These are phyloP conservation scores for Nomada fabriciana DNA, from an alignment of 2,888 invertebrate genomes.

Conservation along the genomic window DNA sequence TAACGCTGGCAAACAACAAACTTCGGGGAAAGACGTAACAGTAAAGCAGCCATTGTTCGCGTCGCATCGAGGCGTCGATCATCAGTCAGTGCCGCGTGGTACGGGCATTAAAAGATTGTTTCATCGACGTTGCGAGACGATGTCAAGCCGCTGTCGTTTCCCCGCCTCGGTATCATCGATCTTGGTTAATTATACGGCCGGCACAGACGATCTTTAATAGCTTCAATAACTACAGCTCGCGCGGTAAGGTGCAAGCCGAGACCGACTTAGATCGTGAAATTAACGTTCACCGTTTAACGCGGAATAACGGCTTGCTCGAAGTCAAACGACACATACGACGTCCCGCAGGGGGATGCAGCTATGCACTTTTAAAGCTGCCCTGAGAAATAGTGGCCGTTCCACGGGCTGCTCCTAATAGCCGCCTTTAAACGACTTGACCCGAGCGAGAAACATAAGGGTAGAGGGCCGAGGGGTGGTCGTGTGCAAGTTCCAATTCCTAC, in stretches of 20 bases:
- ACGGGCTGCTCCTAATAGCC: conserved; percentile 34
- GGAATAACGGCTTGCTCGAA: conserved; percentile 9
- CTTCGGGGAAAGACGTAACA: conserved; percentile 20
- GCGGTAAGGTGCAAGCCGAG: conserved; percentile 42
- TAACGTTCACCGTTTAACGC: conserved; percentile 27
- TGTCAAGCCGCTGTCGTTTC: conserved; percentile 34
- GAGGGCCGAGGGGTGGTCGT: conserved; percentile 5
- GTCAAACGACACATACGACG: background rate
- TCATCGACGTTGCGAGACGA: conserved; percentile 36
- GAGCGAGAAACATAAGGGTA: conserved; percentile 16
- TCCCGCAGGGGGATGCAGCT: background rate
- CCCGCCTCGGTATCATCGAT: conserved; percentile 64
- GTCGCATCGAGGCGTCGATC: conserved; percentile 44
- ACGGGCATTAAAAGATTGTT: conserved; percentile 55
- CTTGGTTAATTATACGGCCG: conserved; percentile 68
- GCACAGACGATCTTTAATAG: conserved; percentile 65
- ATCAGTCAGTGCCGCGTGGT: conserved; percentile 25
- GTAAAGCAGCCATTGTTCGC: conserved; percentile 40
- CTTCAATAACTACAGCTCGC: conserved; percentile 62
- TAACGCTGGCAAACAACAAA: conserved; percentile 24
- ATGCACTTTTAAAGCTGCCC: conserved; percentile 25
- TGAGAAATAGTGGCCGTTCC: conserved; percentile 26
- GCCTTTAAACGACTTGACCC: conserved; percentile 43
- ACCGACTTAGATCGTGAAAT: conserved; percentile 46
- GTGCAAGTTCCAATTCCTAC: conserved; percentile 52